Conservation (phyloP, 1,140 invertebrate genomes). For the Himalopsyche phryganea region DNA sequence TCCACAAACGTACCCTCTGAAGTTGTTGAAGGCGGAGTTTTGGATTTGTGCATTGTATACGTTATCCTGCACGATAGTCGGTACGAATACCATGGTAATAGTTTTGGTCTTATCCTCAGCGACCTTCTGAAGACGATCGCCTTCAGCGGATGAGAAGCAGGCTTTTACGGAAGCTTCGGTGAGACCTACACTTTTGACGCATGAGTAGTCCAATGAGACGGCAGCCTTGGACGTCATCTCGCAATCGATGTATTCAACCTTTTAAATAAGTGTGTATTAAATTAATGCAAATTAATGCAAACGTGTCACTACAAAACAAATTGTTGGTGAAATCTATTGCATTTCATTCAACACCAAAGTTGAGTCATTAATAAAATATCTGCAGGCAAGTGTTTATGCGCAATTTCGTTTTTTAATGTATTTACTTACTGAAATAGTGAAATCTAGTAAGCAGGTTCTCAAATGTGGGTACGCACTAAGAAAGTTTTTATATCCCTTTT, state of each 20-base stretch:
- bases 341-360: no score
- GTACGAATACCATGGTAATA: constrained; percentile 21
- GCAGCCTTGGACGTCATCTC: constrained; percentile 11
- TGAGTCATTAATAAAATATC: no score
- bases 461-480: no score
- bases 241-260: constrained; percentile 18
- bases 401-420: no score
- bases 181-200: constrained; percentile 4
- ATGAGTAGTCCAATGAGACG: constrained; percentile 4
- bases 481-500: no score
- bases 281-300: no score
- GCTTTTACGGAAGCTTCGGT: background rate
- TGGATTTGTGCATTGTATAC: constrained; percentile 8
- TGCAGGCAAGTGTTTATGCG: no score
- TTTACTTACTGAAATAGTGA: no score
- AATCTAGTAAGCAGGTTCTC: no score
- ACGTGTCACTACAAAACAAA: no score
- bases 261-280: no score
- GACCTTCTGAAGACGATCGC: background rate
- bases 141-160: constrained; percentile 11
- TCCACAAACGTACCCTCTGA: constrained; percentile 15
- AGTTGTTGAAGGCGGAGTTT: constrained; percentile 7
- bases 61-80: constrained; percentile 16
- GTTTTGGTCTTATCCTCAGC: constrained; percentile 11
- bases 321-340: no score